A percentile compares a stretch with the other conserved stretches of the same genome.
These are phyloP conservation scores for Elmis aenea DNA, from an alignment of 2,888 invertebrate species.

Conservation along the genomic window DNA sequence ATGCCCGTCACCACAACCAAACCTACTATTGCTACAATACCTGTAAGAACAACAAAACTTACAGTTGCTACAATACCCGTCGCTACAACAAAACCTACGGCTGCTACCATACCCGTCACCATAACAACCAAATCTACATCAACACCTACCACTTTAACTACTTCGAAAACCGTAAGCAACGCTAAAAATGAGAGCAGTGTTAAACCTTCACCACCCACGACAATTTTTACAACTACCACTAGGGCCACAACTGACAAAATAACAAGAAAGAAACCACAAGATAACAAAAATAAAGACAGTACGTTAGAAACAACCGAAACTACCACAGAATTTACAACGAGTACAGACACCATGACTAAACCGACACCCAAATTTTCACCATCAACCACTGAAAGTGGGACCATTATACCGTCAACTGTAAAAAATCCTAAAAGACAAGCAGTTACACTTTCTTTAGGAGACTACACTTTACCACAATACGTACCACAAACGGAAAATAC, in stretches of 20 bases:
- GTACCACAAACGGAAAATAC: too few relatives aligned
- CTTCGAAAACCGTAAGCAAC: neutral
- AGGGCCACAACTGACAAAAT: conserved; percentile 7
- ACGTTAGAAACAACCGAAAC: too few relatives aligned
- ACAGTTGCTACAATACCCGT: conserved; percentile 9
- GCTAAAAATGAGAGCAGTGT: too few relatives aligned
- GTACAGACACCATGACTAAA: conserved; percentile 17
- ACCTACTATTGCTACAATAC: conserved; percentile 8
- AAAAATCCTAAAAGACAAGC: too few relatives aligned
- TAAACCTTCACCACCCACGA: too few relatives aligned
- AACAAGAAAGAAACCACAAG: conserved; percentile 9
- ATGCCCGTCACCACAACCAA: conserved; percentile 8
- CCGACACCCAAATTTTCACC: conserved; percentile 36
- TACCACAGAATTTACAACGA: conserved; percentile 19
- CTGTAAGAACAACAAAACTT: conserved; percentile 19
- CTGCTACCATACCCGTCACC: conserved; percentile 6
- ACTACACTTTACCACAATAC: too few relatives aligned
- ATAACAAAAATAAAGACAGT: conserved; percentile 24
- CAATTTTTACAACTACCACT: conserved; percentile 8
- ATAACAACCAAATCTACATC: conserved; percentile 10
- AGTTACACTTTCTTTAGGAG: too few relatives aligned
- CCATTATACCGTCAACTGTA: too few relatives aligned
- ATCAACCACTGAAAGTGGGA: too few relatives aligned
- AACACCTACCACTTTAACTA: conserved; percentile 5
- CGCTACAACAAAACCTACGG: conserved; percentile 7